Base-by-base conservation (phyloP, 2,113 vertebrate genomes). In the Holacanthus passer region DNA sequence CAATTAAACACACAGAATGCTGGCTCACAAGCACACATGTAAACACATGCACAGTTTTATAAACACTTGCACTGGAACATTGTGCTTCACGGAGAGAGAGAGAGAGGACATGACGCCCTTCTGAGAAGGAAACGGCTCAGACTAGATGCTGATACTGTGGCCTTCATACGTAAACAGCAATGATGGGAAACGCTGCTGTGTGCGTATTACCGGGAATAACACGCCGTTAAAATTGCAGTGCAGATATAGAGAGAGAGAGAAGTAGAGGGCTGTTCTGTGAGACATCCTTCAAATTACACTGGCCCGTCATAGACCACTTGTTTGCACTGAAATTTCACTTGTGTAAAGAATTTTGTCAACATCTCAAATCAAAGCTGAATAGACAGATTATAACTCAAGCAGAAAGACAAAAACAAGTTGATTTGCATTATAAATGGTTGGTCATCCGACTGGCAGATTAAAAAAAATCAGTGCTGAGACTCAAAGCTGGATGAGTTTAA, bases 121-220 rank as follows among this genome's bases (percentile, higher is more conserved):
- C 22, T 70, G 63, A 68, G 41, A 48, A 14, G 37, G 8, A 80
- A 72, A 52, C 27, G 20, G 8, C 27, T 56, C 20, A 74, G 77
- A 75, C 32, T 10, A 53, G 5, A 14, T 3, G 7, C 62, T 68
- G 52, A 72, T 68, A 70, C 20, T 3, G n/a, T 37, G 76, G 73
- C 83, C 83, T 84, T 85, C 60, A 79, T 29, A 5, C 29, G 11
- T 59, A 79, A 52, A 77, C 59, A 66, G 56, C 14, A 24, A 47
- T 86, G 55, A 78, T 10, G 66, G 55, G 72, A 87, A 85, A 73
- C 4, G 16, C 39, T 41, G 39, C 39, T 2, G 11, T 7, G 9
- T n/a, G 11, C 9, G 11, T 10, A 2, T 56, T 63, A 20, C 64
- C 50, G 5, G 47, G 64, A 85, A 80, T 39, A 47, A 52, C 39